phyloP scores from a whole-genome alignment of 2,113 vertebrate species.

The Gyps fulvus region DNA sequence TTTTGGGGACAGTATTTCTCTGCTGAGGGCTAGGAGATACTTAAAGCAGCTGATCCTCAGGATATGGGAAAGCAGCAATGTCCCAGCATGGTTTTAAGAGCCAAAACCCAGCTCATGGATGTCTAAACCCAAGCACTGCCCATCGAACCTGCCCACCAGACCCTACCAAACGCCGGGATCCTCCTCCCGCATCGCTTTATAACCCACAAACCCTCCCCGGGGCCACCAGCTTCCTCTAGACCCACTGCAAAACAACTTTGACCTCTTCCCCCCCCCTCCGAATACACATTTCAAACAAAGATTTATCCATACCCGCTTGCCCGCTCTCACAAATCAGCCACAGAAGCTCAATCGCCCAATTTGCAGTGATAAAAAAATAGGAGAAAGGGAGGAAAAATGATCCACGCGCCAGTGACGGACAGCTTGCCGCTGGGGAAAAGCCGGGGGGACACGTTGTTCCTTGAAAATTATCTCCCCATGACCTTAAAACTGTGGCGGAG shows the following conservation, averaged over 20 bases:
- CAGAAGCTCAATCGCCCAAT: neutral
- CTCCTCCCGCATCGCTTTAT: neutral
- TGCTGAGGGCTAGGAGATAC: neutral
- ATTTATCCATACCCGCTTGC: rapidly evolving
- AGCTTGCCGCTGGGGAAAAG: neutral
- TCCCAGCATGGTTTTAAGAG: neutral
- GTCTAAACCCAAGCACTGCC: neutral
- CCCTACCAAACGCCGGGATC: rapidly evolving
- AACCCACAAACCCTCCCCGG: too few species aligned
- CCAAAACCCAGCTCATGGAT: rapidly evolving
- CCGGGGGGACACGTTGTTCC: neutral
- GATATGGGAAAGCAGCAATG: neutral
- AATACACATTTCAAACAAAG: neutral
- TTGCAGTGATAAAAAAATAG: neutral
- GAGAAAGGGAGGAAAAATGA: neutral
- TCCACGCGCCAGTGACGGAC: neutral
- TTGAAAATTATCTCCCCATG: neutral
- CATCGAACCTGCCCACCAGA: rapidly evolving
- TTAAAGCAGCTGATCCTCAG: neutral
- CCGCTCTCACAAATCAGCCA: neutral
- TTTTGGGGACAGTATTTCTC: neutral
- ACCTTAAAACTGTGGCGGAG: neutral
- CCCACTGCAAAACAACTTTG: neutral
- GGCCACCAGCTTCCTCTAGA: neutral
- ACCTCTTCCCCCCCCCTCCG: rapidly evolving